phyloP scores from a whole-genome alignment of 2,888 invertebrate genomes.

The Heliconius erato region DNA sequence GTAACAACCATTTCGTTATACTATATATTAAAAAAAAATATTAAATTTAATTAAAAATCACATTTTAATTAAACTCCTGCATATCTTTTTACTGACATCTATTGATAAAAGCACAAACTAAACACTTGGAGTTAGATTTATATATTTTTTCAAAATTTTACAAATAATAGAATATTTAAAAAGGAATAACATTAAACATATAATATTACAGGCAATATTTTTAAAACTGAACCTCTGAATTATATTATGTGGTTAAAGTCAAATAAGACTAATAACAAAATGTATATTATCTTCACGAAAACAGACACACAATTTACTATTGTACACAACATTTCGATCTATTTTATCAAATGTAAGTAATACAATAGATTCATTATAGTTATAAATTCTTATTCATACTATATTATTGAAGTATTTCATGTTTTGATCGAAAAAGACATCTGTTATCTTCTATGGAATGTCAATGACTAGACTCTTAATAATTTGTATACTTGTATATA shows the following conservation, averaged over 20 bases:
- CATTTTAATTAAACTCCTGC: neutral
- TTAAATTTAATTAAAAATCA: neutral
- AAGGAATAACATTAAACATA: neutral
- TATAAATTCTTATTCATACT: neutral
- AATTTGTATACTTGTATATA: neutral
- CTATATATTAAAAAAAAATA: neutral
- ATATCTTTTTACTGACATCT: conserved; percentile 62
- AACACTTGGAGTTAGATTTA: neutral
- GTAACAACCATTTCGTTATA: too few species aligned
- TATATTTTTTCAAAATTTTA: neutral
- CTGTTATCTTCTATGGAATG: conserved; percentile 50
- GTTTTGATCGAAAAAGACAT: conserved; percentile 51
- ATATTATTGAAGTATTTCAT: conserved; percentile 38
- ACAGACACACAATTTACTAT: neutral
- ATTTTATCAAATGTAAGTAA: neutral
- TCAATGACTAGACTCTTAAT: conserved; percentile 30
- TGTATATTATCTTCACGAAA: neutral
- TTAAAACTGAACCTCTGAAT: neutral
- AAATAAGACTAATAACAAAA: conserved; percentile 22
- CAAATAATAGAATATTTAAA: neutral
- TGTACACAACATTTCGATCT: neutral
- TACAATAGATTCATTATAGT: neutral
- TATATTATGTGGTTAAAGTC: neutral
- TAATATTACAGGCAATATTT: neutral
- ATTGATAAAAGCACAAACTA: conserved; percentile 60